Evolutionary conservation across 2,888 invertebrate genomes (phyloP).

Genomic region (Anoplius nigerrimus): DNA sequence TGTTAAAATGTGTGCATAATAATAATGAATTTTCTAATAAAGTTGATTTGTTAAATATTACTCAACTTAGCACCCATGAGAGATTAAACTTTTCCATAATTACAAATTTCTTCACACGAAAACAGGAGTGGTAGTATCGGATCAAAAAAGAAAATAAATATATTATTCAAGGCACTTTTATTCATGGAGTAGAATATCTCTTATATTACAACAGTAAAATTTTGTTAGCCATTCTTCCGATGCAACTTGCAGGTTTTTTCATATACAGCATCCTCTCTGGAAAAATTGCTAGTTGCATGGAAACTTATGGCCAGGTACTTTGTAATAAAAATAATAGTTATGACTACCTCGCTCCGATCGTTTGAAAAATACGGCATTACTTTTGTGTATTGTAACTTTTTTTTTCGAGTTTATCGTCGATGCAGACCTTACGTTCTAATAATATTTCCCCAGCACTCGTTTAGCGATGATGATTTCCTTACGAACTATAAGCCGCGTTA

Average conservation of each 20-base stretch:
- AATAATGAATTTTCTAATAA: slow-evolving; percentile 62
- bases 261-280: slow-evolving; percentile 24
- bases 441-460: slow-evolving; percentile 19
- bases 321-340: slow-evolving; percentile 37
- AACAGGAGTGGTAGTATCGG: not conserved
- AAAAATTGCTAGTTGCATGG: slow-evolving; percentile 50
- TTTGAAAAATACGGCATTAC: slow-evolving; percentile 14
- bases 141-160: slow-evolving; percentile 14
- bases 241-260: slow-evolving; percentile 31
- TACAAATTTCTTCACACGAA: not conserved
- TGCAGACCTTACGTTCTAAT: slow-evolving; percentile 33
- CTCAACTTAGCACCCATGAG: too few species aligned
- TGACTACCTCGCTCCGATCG: not conserved
- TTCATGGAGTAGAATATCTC: slow-evolving; percentile 64
- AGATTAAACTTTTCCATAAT: not conserved
- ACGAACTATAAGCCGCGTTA: slow-evolving; percentile 28
- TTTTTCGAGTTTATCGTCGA: slow-evolving; percentile 16
- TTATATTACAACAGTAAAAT: slow-evolving; percentile 62
- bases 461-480: slow-evolving; percentile 33
- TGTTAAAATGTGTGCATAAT: slow-evolving; percentile 54
- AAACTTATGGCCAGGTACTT: slow-evolving; percentile 59
- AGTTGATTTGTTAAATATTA: slow-evolving; percentile 29
- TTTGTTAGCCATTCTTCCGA: slow-evolving; percentile 49
- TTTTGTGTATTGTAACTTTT: slow-evolving; percentile 24
- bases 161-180: slow-evolving; percentile 69